Evolutionary conservation across 1,140 invertebrate species (phyloP).

Genomic region (Helicoverpa armigera): DNA sequence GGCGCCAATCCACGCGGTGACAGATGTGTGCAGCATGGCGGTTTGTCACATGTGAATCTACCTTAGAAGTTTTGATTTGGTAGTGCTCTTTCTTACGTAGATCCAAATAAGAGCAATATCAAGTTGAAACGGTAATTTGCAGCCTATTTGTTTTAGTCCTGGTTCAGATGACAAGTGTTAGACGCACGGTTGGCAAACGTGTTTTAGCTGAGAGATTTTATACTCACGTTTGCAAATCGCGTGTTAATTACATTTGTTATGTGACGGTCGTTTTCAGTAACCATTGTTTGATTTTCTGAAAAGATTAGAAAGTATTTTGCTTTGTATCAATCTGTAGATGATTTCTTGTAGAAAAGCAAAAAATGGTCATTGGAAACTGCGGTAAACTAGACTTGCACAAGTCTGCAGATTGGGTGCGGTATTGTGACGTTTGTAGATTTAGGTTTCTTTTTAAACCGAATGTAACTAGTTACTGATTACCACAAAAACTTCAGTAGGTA

Average conservation of each 20-base stretch:
- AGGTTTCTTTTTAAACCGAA: background rate
- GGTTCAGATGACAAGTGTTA: slow-evolving; percentile 14
- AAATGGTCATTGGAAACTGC: background rate
- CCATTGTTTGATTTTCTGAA: background rate
- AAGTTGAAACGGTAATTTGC: background rate
- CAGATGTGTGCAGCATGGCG: background rate
- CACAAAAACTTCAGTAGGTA: background rate
- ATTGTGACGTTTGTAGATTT: slow-evolving; percentile 5
- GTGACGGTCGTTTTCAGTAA: background rate
- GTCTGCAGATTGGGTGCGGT: slow-evolving; percentile 10
- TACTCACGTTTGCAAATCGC: background rate
- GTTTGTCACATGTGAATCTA: background rate
- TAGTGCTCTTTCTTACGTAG: slow-evolving; percentile 2
- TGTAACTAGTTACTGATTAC: background rate
- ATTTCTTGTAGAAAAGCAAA: background rate
- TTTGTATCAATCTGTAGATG: background rate
- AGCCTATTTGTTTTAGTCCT: slow-evolving; percentile 1
- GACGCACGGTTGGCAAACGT: background rate
- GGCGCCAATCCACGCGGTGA: background rate
- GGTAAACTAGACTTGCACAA: background rate
- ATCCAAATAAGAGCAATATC: slow-evolving; percentile 1
- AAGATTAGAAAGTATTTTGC: background rate
- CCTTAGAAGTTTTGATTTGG: background rate
- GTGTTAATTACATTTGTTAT: background rate
- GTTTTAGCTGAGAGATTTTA: background rate